Evolutionary conservation across 2,113 vertebrate species (phyloP).

Genomic region (Hipposideros armiger): DNA sequence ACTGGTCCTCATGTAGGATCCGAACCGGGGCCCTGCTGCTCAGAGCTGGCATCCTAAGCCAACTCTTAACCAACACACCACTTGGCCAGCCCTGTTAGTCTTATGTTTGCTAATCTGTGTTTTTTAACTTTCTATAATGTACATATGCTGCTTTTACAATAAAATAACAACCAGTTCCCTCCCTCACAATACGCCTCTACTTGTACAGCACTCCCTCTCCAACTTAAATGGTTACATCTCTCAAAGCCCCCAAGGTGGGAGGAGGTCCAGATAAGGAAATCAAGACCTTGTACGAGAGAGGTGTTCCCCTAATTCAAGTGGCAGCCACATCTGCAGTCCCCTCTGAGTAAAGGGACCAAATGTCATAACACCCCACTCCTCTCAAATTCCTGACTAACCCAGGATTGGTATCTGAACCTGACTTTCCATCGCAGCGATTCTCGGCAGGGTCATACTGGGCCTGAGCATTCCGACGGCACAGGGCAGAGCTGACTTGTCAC

Average conservation of each 20-base stretch:
- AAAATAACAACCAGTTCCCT: background rate
- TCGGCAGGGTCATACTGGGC: background rate
- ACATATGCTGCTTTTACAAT: background rate
- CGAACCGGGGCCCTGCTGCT: too few relatives aligned
- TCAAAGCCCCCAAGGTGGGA: background rate
- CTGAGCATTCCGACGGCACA: background rate
- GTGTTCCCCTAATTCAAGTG: background rate
- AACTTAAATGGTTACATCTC: background rate
- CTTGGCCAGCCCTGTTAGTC: background rate
- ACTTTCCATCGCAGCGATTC: background rate
- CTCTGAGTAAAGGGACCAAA: background rate
- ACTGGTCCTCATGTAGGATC: too few relatives aligned
- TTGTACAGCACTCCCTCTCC: background rate
- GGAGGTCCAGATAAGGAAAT: background rate
- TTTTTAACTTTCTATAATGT: background rate
- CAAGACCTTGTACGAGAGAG: background rate
- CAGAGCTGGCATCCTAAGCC: too few relatives aligned
- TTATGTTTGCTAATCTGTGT: background rate
- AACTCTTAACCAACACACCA: too few relatives aligned
- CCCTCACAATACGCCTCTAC: background rate
- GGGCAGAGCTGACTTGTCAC: background rate
- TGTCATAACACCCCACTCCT: background rate
- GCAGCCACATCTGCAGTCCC: background rate
- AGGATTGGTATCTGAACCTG: background rate
- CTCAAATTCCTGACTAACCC: background rate